These are phyloP conservation scores for Botia kubotai DNA, from an alignment of 2,797 vertebrate genomes.

Conservation along the genomic window DNA sequence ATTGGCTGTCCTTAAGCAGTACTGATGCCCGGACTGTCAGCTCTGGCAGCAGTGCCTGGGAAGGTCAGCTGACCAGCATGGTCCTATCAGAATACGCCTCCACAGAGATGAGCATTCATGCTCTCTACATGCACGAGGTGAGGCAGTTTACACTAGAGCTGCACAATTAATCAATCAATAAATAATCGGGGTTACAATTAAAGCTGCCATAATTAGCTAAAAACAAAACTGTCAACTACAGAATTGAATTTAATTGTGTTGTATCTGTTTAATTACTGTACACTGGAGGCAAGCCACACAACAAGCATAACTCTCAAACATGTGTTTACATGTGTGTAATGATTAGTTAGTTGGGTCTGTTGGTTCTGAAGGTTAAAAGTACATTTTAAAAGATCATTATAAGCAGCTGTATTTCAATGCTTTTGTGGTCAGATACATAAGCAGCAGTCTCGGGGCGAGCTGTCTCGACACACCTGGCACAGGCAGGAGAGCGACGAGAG, in stretches of 20 bases:
- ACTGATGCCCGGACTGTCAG: slow-evolving; percentile 90
- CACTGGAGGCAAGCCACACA: too few relatives aligned
- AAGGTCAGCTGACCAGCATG: slow-evolving; percentile 93
- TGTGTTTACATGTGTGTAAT: neutral
- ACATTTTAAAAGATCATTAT: neutral
- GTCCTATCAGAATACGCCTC: slow-evolving; percentile 95
- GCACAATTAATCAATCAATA: too few relatives aligned
- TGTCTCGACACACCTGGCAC: slow-evolving; percentile 95
- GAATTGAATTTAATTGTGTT: too few relatives aligned
- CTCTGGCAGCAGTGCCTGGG: slow-evolving; percentile 95
- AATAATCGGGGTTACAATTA: too few relatives aligned
- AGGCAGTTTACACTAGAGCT: slow-evolving; percentile 30
- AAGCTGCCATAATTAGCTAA: too few relatives aligned
- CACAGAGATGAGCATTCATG: slow-evolving; percentile 98
- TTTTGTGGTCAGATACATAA: slow-evolving; percentile 79
- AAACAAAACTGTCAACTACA: too few relatives aligned
- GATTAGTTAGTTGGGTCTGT: neutral
- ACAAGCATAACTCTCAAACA: too few relatives aligned
- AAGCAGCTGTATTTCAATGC: neutral
- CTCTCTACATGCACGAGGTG: slow-evolving; percentile 97
- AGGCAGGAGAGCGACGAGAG: slow-evolving; percentile 95
- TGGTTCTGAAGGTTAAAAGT: too few relatives aligned
- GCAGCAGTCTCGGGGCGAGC: slow-evolving; percentile 89
- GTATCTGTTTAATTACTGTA: too few relatives aligned
- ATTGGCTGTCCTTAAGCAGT: slow-evolving; percentile 67